These are phyloP conservation scores for Gorsachius goisagi DNA, from an alignment of 2,113 vertebrate species.

Conservation along the genomic window DNA sequence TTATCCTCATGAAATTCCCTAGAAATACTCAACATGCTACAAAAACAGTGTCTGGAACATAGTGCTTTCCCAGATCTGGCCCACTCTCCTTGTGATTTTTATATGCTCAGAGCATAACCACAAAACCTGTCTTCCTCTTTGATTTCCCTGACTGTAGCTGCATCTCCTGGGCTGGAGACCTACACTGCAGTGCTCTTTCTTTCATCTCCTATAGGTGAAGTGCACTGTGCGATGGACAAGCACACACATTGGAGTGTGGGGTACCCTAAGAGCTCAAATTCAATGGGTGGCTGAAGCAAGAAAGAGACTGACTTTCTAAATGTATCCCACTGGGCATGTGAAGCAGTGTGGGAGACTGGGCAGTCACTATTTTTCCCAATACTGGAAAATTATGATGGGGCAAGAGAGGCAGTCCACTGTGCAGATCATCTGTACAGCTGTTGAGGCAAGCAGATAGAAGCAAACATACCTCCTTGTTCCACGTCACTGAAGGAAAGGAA, in stretches of 20 bases:
- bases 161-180: not conserved
- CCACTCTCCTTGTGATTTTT: not conserved
- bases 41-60: constrained; percentile 1
- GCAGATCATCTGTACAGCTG: not conserved
- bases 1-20: constrained; percentile 20
- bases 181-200: not conserved
- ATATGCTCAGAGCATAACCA: not conserved
- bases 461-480: not conserved
- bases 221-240: not conserved
- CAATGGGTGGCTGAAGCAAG: not conserved
- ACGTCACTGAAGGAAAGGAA: not conserved
- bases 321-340: not conserved
- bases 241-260: accelerated
- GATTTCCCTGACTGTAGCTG: not conserved
- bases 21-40: not conserved
- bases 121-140: not conserved
- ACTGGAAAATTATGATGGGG: not conserved
- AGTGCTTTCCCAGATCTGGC: not conserved
- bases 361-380: not conserved
- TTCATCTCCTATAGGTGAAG: not conserved
- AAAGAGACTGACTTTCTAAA: not conserved
- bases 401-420: not conserved
- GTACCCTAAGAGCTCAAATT: not conserved
- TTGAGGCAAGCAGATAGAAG: not conserved
- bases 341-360: not conserved